A percentile compares a stretch with the other conserved stretches of the same genome.
phyloP scores from a whole-genome alignment of 1,140 invertebrate species.

The Harpegnathos saltator region DNA sequence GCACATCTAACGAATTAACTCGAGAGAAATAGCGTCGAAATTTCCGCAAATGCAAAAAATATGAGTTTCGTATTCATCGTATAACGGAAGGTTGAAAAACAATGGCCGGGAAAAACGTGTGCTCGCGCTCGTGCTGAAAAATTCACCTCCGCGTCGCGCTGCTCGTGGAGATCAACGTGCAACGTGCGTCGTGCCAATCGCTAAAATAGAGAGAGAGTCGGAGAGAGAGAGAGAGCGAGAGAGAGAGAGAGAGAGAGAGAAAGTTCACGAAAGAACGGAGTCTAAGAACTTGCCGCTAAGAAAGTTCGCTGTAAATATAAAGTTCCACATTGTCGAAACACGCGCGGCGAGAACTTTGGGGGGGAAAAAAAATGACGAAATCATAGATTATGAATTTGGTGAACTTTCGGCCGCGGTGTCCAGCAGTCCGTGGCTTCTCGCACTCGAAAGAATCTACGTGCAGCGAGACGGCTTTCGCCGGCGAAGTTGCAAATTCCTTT shows the following conservation, averaged over 20 bases:
- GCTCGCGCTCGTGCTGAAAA: background rate
- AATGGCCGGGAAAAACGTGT: background rate
- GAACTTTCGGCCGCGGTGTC: background rate
- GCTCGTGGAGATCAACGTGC: background rate
- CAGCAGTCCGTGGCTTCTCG: no score
- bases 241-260: background rate
- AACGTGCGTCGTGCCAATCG: background rate
- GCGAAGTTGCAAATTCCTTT: no score
- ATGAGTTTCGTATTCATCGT: background rate
- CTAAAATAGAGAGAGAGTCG: background rate
- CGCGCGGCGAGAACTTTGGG: no score
- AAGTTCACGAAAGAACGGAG: no score
- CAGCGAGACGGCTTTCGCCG: no score
- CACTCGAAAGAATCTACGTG: background rate
- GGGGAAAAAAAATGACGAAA: background rate
- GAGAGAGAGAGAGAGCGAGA: background rate
- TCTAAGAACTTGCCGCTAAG: no score
- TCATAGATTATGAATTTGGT: background rate
- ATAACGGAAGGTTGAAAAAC: background rate
- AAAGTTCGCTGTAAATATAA: no score
- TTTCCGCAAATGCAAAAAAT: background rate
- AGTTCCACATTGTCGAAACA: no score
- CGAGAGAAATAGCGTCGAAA: no score
- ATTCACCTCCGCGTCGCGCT: background rate
- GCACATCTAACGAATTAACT: constrained; percentile 12